phyloP scores from a whole-genome alignment of 1,140 invertebrate species.

The Bombus sibiricus region DNA sequence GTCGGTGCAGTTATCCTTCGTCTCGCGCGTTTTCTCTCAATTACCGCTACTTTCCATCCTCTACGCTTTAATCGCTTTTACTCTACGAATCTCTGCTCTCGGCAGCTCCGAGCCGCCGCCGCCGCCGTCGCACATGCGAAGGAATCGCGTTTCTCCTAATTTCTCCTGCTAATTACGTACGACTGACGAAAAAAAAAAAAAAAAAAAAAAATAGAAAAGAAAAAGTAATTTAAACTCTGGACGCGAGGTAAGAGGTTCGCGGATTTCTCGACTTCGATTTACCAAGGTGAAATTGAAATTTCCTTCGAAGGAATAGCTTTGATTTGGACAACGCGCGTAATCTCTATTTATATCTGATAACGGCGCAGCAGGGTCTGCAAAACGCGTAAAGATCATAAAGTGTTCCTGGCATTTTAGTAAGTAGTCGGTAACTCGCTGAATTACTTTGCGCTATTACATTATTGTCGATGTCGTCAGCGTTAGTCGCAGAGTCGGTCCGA shows the following conservation, averaged over 20 bases:
- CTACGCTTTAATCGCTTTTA: no score
- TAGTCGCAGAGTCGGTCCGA: slow-evolving; percentile 58
- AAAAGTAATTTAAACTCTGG: no score
- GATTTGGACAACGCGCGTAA: background rate
- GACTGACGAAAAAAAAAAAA: accelerated
- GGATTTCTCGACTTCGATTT: no score
- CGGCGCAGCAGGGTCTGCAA: slow-evolving; percentile 34
- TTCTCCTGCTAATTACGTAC: no score
- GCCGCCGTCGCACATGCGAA: no score
- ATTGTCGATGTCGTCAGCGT: slow-evolving; percentile 70
- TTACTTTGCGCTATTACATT: slow-evolving; percentile 72
- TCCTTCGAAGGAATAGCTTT: no score
- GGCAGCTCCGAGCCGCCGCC: no score
- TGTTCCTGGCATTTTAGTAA: slow-evolving; percentile 66
- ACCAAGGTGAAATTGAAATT: no score
- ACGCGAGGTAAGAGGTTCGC: no score
- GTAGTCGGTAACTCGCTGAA: slow-evolving; percentile 71
- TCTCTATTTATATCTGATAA: background rate
- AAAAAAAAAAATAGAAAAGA: accelerated
- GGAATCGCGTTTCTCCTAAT: no score
- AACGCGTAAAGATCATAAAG: slow-evolving; percentile 62
- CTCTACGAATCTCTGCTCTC: no score
- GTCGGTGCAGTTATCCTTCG: no score
- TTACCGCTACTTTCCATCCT: background rate
- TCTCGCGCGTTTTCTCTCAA: accelerated